Evolutionary conservation across 2,113 vertebrate genomes (phyloP).

Genomic region (Macrotus californicus): DNA sequence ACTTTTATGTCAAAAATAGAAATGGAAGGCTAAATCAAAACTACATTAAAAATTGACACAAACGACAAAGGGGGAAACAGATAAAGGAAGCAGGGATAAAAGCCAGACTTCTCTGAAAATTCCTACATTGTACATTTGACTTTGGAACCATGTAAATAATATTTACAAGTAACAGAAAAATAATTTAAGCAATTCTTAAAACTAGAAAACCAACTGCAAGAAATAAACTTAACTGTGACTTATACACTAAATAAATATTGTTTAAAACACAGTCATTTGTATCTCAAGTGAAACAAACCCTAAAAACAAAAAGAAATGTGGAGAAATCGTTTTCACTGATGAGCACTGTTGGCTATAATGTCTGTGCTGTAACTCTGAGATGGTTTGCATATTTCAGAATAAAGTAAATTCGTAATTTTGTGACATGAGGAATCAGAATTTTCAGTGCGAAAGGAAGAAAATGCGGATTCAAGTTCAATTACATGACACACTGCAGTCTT

Average conservation of each 20-base stretch:
- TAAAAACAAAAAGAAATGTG: not conserved
- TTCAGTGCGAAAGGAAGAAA: not conserved
- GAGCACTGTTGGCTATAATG: not conserved
- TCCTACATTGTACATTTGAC: not conserved
- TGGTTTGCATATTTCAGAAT: not conserved
- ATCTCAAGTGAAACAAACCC: not conserved
- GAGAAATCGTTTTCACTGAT: not conserved
- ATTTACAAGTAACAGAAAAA: not conserved
- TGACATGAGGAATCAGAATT: not conserved
- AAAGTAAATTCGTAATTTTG: not conserved
- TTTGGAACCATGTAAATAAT: not conserved
- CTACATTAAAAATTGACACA: not conserved
- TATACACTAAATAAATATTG: not conserved
- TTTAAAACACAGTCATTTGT: not conserved
- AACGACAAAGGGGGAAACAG: not conserved
- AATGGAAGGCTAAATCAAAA: not conserved
- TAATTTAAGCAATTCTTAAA: slow-evolving; percentile 2
- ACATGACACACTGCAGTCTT: not conserved
- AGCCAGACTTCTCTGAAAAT: not conserved
- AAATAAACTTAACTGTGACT: not conserved
- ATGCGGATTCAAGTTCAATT: not conserved
- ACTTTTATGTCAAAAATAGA: not conserved
- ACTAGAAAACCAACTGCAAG: not conserved
- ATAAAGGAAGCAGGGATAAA: not conserved
- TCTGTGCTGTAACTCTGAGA: not conserved